phyloP scores from a whole-genome alignment of 1,140 invertebrate species.

The Leptestheria dahalacensis region DNA sequence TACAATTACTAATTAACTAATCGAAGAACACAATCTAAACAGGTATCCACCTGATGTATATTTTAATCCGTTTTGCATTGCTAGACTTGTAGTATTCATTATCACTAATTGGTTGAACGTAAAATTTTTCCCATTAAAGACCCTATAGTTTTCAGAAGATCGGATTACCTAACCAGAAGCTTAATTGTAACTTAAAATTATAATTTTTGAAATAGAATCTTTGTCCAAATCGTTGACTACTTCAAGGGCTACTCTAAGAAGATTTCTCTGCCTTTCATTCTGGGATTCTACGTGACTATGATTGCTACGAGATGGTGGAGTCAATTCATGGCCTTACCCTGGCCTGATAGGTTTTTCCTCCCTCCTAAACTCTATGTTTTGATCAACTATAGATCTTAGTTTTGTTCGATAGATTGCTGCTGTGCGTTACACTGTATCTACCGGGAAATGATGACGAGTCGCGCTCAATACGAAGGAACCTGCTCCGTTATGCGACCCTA shows the following conservation, averaged over 20 bases:
- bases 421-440: conserved; percentile 43
- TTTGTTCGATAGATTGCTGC: conserved; percentile 37
- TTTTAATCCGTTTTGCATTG: too few relatives aligned
- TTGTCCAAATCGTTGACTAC: conserved; percentile 57
- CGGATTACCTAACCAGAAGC: neutral
- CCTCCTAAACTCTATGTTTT: too few relatives aligned
- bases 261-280: conserved; percentile 69
- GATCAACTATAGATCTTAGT: conserved; percentile 11
- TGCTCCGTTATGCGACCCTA: conserved; percentile 51
- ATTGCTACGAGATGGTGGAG: conserved; percentile 88
- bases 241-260: conserved; percentile 60
- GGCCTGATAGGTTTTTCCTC: conserved; percentile 57
- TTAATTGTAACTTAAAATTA: neutral
- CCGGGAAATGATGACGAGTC: conserved; percentile 41
- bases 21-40: too few relatives aligned
- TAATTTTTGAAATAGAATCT: conserved; percentile 36
- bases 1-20: too few relatives aligned
- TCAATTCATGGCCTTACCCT: conserved; percentile 61
- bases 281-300: conserved; percentile 83
- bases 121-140: too few relatives aligned
- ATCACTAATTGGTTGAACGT: too few relatives aligned
- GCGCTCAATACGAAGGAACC: conserved; percentile 40
- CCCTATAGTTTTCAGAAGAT: too few relatives aligned
- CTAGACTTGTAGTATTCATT: too few relatives aligned
- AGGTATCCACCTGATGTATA: too few relatives aligned